Evolutionary conservation across 1,140 invertebrate species (phyloP), one percentile per base, ranked within the genome.

Genomic region (Trypoxylus dichotomus): DNA sequence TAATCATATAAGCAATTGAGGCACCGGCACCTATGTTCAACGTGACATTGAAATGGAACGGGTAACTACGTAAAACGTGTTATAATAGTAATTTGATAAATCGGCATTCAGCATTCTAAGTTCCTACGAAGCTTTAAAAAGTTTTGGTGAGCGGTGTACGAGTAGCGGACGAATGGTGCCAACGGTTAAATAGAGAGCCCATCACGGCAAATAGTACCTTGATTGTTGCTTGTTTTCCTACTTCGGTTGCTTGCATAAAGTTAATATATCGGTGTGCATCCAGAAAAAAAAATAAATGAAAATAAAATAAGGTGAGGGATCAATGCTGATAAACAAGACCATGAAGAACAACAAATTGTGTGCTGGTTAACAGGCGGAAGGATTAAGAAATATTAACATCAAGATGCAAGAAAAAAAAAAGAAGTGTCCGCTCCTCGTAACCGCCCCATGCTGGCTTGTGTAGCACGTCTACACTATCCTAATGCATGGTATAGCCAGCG

Each of bases 101-200:
- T 75, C 41, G 75, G 82, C 83, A 83, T 83, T 83, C 83, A 83
- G 82, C 83, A 83, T 79, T 83, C 83, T 83, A 83, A 83, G 79
- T 79, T 73, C 76, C 76, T 77, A 77, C 75, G 75, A 76, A 76
- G 75, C 75, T 63, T 58, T 47, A 15, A 27, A 76, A 42, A 54
- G 25, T 25, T 42, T 5, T 25, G 43, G 47, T n/a, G 75, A 76
- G 75, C 47, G 47, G 47, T 54, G 10, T 19, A 47, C 43, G 43
- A 47, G 74, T 13, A 19, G 43, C 43, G 43, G 43, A 47, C 43
- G 10, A 13, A 37, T 8, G 32, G 32, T 37, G 5, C 5, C 32
- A 8, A 37, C 10, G 32, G 32, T 37, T 37, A 7, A 8, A 8
- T 37, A 7, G 32, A 1, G 32, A 37, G 32, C 10, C 32, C 32